Base-by-base conservation (phyloP, 1,140 invertebrate species). In the Zaprionus lachaisei region DNA sequence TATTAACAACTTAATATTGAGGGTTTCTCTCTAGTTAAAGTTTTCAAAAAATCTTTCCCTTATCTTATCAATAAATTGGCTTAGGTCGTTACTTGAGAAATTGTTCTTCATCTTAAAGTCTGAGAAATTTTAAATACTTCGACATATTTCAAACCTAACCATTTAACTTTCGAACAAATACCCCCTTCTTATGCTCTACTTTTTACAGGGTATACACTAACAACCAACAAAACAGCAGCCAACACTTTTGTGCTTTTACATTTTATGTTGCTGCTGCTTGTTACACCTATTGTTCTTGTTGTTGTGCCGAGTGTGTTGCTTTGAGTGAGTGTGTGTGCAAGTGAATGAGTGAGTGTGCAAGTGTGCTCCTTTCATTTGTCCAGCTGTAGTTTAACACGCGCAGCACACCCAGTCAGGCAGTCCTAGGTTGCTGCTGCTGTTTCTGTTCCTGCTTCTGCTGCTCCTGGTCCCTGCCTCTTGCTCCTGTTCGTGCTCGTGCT, bases 201-300 rank as follows among this genome's bases (percentile, higher is more conserved):
- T 20, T 44, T 15, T 34, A 15, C 11, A 66, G 73, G 62, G 73
- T 72, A 76, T 72, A 11, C 51, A 34, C 17, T 47, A 72, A 65
- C 56, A 65, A 61, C 34, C 61, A 66, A 65, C 73, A 60, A 76
- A 60, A 68, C 20, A 61, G 67, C 74, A 81, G 56, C 54, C 70
- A 87, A 84, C 84, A 89, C 78, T 89, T 89, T 89, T 84, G 80
- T 73, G 75, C 81, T 89, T 79, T 77, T 81, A 90, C 85, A 89
- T 89, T 89, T 90, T 89, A 87, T 90, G 78, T 83, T 84, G 51
- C 75, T 71, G 80, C 73, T 63, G 74, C 78, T 87, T 80, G 83
- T 89, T 87, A 75, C 78, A 83, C 78, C 83, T 72, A 74, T 83
- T 73, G 77, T 71, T 73, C 70, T 71, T 80, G 77, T 74, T 69